Evolutionary conservation across 2,797 vertebrate species (phyloP), one percentile per base, ranked within the genome.

Genomic region (Enteromius afrohamiltoni): DNA sequence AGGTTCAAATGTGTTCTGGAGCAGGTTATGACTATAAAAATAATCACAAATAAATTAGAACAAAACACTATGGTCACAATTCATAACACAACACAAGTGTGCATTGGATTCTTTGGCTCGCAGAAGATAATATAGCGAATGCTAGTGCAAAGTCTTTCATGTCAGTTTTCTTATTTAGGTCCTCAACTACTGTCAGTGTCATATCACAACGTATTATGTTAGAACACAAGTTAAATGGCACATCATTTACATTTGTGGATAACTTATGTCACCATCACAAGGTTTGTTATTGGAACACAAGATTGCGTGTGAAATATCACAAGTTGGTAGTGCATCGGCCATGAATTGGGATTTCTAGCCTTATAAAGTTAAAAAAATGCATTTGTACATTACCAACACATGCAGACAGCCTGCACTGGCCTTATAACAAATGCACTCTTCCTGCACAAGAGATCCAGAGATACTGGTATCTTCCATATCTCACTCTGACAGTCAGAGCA

Each of bases 301-400:
- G 26, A 51, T 14, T 8, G 49, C 31, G 11, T 53, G 29, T 7
- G 1, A 49, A 3, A 3, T 19, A n/a, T 31, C 29, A 53, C 70
- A 40, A 40, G 34, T 67, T 67, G 31, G 31, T 10, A 7, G 47
- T 49, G 26, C 3, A 0, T 13, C n/a, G 3, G 3, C 19, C 10
- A 16, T 34, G 19, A 31, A 53, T 34, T 21, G 21, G 19, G 4
- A 3, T 53, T 34, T 53, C 29, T 53, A 21, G 53, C 51, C 51
- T 76, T 53, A 74, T 21, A 31, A 53, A 74, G 31, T 55, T 74
- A n/a, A 1, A 37, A 75, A 3, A 53, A 74, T 31, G 62, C 62
- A 64, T 64, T 64, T 4, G 3, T 75, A 53, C 49, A 53, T 74
- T n/a, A 34, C 29, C 29, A 74, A 53, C 19, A 55, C 14, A 23